These are phyloP conservation scores for Cisticola juncidis DNA, from an alignment of 2,113 vertebrate species.

Conservation along the genomic window DNA sequence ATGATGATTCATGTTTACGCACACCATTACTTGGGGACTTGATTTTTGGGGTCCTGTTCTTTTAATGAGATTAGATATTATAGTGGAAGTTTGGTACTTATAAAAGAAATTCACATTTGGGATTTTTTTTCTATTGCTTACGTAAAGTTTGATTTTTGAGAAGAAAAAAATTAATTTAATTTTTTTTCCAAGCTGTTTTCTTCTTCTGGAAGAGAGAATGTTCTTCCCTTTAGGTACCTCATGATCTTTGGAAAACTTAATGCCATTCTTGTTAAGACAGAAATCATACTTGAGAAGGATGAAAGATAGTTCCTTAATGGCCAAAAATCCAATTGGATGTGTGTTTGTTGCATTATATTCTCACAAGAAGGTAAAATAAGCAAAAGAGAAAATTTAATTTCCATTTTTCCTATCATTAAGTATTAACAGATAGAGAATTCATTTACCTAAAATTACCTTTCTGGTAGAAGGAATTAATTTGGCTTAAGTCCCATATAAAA, in stretches of 20 bases:
- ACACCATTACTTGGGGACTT: neutral
- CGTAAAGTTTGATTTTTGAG: neutral
- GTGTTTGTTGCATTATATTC: constrained; percentile 8
- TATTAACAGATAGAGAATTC: constrained; percentile 44
- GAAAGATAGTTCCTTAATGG: constrained; percentile 14
- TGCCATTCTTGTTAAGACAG: neutral
- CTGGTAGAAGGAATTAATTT: constrained; percentile 18
- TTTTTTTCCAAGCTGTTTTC: constrained; percentile 45
- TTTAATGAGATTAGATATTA: neutral
- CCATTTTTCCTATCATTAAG: constrained; percentile 43
- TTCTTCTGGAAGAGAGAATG: neutral
- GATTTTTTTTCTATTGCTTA: constrained; percentile 31
- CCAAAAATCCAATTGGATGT: neutral
- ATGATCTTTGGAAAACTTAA: neutral
- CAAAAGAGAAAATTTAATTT: constrained; percentile 3
- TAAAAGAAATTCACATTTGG: constrained; percentile 23
- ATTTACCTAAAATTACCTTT: constrained; percentile 51
- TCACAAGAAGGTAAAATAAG: constrained; percentile 52
- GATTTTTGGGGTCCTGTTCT: neutral
- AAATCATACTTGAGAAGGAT: neutral
- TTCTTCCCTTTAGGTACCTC: neutral
- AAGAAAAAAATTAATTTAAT: constrained; percentile 33
- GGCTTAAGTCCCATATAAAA: constrained; percentile 25
- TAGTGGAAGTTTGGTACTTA: constrained; percentile 1
- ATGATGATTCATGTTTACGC: neutral